A percentile compares a stretch with the other conserved stretches of the same genome.
These are phyloP conservation scores for Columbina picui DNA, from an alignment of 2,113 vertebrate genomes.

Conservation along the genomic window DNA sequence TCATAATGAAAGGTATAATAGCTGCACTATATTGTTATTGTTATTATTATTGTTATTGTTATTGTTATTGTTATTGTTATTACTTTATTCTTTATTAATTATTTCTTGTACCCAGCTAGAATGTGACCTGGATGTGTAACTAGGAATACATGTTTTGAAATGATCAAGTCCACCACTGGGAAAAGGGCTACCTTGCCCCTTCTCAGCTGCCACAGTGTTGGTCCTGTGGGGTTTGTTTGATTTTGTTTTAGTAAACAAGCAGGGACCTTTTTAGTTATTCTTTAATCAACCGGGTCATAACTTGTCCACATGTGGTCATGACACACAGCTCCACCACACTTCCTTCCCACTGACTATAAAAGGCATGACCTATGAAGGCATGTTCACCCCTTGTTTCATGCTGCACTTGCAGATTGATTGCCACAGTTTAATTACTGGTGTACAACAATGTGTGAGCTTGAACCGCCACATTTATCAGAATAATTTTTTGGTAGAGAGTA, in stretches of 20 bases:
- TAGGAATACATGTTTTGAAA: background rate
- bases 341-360: slow-evolving; percentile 25
- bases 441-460: background rate
- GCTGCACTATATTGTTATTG: too few species aligned
- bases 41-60: too few species aligned
- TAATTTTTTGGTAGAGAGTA: background rate
- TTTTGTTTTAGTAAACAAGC: slow-evolving; percentile 24
- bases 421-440: background rate
- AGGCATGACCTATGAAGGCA: background rate
- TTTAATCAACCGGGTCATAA: background rate
- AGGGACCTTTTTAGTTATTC: background rate
- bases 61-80: too few species aligned
- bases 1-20: background rate
- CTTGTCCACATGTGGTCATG: background rate
- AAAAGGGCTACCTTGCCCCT: background rate
- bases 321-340: background rate
- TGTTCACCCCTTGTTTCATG: background rate
- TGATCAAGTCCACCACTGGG: background rate
- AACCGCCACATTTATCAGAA: background rate
- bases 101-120: background rate
- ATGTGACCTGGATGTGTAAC: background rate
- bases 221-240: background rate
- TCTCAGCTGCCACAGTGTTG: background rate
- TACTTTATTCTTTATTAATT: too few species aligned
- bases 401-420: background rate